Evolutionary conservation across 1,140 invertebrate genomes (phyloP).

Genomic region (Rhizoglyphus robini): DNA sequence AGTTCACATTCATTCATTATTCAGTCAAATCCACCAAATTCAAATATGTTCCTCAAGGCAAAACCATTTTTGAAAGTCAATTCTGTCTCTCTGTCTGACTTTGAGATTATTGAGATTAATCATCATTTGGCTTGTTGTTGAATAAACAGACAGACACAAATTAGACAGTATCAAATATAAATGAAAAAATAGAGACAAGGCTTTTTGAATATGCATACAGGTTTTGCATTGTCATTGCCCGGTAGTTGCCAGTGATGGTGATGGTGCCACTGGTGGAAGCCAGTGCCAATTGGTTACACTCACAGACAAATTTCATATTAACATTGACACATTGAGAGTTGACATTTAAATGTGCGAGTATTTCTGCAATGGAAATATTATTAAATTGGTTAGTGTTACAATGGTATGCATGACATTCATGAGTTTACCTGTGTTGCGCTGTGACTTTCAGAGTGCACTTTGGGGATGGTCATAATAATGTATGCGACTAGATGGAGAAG

Average conservation of each 20-base stretch:
- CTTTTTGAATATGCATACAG: neutral
- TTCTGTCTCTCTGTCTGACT: too few relatives aligned
- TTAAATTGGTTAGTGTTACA: constrained; percentile 6
- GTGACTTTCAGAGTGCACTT: neutral
- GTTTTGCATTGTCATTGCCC: neutral
- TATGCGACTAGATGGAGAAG: neutral
- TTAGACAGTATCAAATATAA: neutral
- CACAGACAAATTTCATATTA: neutral
- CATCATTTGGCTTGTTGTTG: too few relatives aligned
- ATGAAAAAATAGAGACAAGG: neutral
- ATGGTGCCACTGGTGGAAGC: neutral
- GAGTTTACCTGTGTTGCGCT: neutral
- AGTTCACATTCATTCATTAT: too few relatives aligned
- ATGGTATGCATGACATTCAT: neutral
- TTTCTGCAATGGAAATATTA: neutral
- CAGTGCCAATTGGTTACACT: neutral
- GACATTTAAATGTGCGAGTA: neutral
- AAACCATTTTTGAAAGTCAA: too few relatives aligned
- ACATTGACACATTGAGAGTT: constrained; percentile 4
- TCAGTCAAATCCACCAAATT: too few relatives aligned
- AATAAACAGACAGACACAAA: neutral
- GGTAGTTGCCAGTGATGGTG: neutral
- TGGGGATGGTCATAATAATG: neutral
- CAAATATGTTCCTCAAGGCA: too few relatives aligned
- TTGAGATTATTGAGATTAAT: too few relatives aligned